Evolutionary conservation across 2,888 invertebrate species (phyloP).

Genomic region (Sinopyrophorus schimmeli): DNA sequence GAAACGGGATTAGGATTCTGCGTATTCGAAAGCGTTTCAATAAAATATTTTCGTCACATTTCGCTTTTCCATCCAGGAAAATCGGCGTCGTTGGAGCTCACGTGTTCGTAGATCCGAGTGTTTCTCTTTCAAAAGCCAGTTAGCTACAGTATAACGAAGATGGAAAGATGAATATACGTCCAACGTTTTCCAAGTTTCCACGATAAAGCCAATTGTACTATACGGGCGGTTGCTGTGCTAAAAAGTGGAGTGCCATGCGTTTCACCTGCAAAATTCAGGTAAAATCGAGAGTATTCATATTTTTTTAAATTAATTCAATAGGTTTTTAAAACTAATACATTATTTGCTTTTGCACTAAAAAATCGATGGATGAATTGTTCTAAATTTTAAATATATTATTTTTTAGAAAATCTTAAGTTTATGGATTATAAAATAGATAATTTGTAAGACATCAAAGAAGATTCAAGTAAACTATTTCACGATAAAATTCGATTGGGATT

Average conservation of each 20-base stretch:
- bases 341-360: too few relatives aligned
- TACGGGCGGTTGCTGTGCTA: constrained; percentile 29
- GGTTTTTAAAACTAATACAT: not conserved
- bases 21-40: too few relatives aligned
- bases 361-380: too few relatives aligned
- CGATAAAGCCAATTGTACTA: constrained; percentile 25
- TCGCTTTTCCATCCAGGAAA: constrained; percentile 28
- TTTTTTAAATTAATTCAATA: not conserved
- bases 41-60: too few relatives aligned
- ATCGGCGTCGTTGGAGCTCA: constrained; percentile 22
- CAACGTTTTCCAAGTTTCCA: constrained; percentile 16
- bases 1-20: too few relatives aligned
- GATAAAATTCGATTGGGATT: too few relatives aligned
- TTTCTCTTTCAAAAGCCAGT: constrained; percentile 23
- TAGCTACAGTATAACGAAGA: constrained; percentile 25
- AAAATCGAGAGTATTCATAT: constrained; percentile 12
- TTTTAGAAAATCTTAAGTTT: too few relatives aligned
- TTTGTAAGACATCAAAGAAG: too few relatives aligned
- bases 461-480: too few relatives aligned
- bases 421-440: too few relatives aligned
- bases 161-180: constrained; percentile 25
- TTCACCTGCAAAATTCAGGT: constrained; percentile 30
- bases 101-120: constrained; percentile 27
- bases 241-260: constrained; percentile 29
- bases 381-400: too few relatives aligned